These are phyloP conservation scores for Erannis defoliaria DNA, from an alignment of 2,888 invertebrate species.

Conservation along the genomic window DNA sequence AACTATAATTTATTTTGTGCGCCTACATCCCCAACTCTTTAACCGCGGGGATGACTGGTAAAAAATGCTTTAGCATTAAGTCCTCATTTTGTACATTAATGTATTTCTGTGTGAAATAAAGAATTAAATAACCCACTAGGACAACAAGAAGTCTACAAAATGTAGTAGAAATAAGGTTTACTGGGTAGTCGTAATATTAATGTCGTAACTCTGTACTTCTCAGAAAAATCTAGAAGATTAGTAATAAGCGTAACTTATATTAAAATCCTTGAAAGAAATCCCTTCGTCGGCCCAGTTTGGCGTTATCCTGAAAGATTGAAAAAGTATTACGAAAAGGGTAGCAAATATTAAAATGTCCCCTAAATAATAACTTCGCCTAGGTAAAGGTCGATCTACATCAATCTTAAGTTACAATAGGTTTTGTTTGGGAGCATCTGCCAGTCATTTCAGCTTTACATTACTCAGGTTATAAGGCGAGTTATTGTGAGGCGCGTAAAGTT, in stretches of 20 bases:
- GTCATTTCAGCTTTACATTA: slow-evolving; percentile 13
- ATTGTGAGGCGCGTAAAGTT: slow-evolving; percentile 7
- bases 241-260: slow-evolving; percentile 10
- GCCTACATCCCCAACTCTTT: too few relatives aligned
- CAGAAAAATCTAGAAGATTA: background rate
- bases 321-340: slow-evolving; percentile 17
- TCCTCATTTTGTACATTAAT: too few relatives aligned
- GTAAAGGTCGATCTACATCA: slow-evolving; percentile 22
- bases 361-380: slow-evolving; percentile 21
- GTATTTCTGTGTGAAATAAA: too few relatives aligned
- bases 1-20: too few relatives aligned
- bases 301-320: slow-evolving; percentile 14
- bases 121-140: too few relatives aligned
- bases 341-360: slow-evolving; percentile 27
- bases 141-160: too few relatives aligned
- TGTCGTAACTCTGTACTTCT: background rate
- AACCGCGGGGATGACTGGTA: too few relatives aligned
- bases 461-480: slow-evolving; percentile 9
- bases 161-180: too few relatives aligned
- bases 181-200: background rate
- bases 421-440: slow-evolving; percentile 27
- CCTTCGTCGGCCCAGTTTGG: slow-evolving; percentile 2
- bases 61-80: too few relatives aligned
- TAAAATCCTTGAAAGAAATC: slow-evolving; percentile 13
- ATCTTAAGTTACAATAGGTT: slow-evolving; percentile 29